These are phyloP conservation scores for Seira musarum DNA, from an alignment of 2,888 invertebrate species.

Conservation along the genomic window DNA sequence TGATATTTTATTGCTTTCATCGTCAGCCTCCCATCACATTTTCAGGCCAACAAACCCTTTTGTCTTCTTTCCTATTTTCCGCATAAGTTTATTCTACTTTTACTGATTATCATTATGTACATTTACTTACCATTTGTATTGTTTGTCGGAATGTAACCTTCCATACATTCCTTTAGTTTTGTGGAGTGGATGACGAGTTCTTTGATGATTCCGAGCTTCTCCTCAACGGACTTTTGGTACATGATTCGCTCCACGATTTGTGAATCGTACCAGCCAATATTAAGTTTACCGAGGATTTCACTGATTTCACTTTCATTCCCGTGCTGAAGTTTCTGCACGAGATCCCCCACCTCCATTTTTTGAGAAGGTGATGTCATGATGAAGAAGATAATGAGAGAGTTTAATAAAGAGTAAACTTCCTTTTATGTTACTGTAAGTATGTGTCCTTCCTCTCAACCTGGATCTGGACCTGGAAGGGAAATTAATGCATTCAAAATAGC, in stretches of 20 bases:
- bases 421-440: neutral
- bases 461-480: neutral
- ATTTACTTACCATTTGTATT: slow-evolving; percentile 36
- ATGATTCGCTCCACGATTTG: slow-evolving; percentile 41
- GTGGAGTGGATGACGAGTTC: slow-evolving; percentile 19
- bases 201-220: slow-evolving; percentile 25
- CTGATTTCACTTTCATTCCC: slow-evolving; percentile 46
- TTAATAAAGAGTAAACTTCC: neutral
- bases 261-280: slow-evolving; percentile 43
- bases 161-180: slow-evolving; percentile 44
- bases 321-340: slow-evolving; percentile 9
- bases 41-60: neutral
- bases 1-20: neutral
- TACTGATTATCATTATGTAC: no score
- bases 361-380: slow-evolving; percentile 32
- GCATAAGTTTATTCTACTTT: neutral
- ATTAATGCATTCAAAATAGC: neutral
- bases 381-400: no score
- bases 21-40: neutral
- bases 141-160: slow-evolving; percentile 31
- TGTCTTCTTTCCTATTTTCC: neutral
- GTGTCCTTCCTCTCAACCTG: no score
- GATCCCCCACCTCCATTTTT: slow-evolving; percentile 28
- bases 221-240: slow-evolving; percentile 30
- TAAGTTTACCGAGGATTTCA: slow-evolving; percentile 34